These are phyloP conservation scores for Bombus superbus DNA, from an alignment of 1,140 invertebrate species.

Conservation along the genomic window DNA sequence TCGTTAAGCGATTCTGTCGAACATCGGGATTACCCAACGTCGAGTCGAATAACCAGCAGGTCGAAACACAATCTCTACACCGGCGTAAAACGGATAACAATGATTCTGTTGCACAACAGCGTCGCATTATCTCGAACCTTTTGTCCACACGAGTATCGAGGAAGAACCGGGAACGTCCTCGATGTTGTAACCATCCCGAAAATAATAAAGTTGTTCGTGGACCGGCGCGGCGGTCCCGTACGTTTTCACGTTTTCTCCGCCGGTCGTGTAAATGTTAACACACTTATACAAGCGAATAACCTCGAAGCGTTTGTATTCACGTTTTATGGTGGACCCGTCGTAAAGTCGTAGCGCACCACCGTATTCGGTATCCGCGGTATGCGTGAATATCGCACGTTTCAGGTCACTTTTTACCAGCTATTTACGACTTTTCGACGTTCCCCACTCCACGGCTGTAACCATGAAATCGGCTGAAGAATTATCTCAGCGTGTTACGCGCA, in stretches of 20 bases:
- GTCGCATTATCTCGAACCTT: constrained; percentile 18
- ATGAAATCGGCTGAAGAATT: constrained; percentile 31
- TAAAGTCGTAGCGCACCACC: constrained; percentile 68
- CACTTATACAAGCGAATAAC: constrained; percentile 43
- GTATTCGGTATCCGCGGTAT: constrained; percentile 70
- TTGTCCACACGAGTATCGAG: not conserved
- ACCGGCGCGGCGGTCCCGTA: not conserved
- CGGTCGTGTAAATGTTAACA: constrained; percentile 43
- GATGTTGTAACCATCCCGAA: constrained; percentile 58
- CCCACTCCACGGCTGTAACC: not conserved
- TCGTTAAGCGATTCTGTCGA: not conserved
- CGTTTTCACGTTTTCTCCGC: constrained; percentile 28
- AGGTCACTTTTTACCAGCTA: constrained; percentile 32
- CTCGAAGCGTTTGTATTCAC: constrained; percentile 64
- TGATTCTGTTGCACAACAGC: constrained; percentile 27
- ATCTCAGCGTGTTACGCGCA: constrained; percentile 12
- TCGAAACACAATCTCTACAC: not conserved
- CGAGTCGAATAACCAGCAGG: too few relatives aligned
- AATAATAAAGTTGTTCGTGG: constrained; percentile 68
- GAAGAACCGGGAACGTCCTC: not conserved
- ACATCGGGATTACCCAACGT: constrained; percentile 2
- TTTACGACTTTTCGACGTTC: constrained; percentile 56
- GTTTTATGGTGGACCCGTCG: constrained; percentile 72
- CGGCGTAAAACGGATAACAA: constrained; percentile 25
- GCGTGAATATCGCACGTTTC: constrained; percentile 70